Evolutionary conservation across 2,888 invertebrate species (phyloP).

Genomic region (Eupithecia inturbata): DNA sequence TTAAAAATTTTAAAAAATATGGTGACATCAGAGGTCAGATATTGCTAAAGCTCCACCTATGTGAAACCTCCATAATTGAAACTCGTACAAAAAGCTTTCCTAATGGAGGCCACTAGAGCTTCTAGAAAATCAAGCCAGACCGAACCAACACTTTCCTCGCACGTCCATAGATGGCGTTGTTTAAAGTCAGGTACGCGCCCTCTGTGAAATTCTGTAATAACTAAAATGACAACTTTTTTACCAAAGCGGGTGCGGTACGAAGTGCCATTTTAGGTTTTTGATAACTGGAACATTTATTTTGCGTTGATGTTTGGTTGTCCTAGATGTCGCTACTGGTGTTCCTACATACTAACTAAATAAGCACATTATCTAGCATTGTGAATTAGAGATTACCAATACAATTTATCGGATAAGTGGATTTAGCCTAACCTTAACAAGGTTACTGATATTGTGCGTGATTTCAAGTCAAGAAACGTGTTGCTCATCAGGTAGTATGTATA

Average conservation of each 20-base stretch:
- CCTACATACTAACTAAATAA: too few relatives aligned
- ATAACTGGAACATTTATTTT: neutral
- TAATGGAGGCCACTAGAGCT: neutral
- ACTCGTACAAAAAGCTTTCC: neutral
- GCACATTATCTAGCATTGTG: neutral
- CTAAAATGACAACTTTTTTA: neutral
- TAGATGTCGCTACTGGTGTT: neutral
- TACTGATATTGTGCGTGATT: neutral
- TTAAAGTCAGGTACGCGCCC: neutral
- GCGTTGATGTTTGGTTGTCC: neutral
- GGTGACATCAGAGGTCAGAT: too few relatives aligned
- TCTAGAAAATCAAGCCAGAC: neutral
- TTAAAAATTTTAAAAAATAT: too few relatives aligned
- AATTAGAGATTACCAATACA: neutral
- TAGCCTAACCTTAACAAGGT: slow-evolving; percentile 2
- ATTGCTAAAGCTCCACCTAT: neutral
- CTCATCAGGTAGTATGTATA: too few relatives aligned
- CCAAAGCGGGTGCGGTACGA: neutral
- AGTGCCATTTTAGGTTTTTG: neutral
- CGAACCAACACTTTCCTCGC: neutral
- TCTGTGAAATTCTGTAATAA: neutral
- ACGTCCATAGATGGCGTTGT: slow-evolving; percentile 17
- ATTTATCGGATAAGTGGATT: neutral
- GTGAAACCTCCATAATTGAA: neutral
- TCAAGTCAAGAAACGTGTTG: neutral